phyloP scores from a whole-genome alignment of 1,140 invertebrate genomes.

The Theocolax elegans region DNA sequence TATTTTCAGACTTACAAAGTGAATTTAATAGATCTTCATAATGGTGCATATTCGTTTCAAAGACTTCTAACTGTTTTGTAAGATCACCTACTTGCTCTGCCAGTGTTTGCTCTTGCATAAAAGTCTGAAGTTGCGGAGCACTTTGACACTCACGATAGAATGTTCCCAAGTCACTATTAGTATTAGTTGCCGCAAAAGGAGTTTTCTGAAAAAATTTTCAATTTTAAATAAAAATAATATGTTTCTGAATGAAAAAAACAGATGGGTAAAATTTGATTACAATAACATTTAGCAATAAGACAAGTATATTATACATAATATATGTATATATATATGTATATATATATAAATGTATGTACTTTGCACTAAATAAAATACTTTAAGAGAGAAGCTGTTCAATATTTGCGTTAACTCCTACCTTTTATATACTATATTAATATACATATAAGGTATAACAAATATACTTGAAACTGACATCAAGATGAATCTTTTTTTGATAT shows the following conservation, averaged over 20 bases:
- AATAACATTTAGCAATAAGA: constrained; percentile 11
- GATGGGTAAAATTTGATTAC: too few species aligned
- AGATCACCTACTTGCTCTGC: constrained; percentile 76
- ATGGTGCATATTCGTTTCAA: constrained; percentile 78
- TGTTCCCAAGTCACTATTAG: constrained; percentile 76
- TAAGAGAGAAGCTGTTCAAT: too few species aligned
- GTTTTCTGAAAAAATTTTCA: constrained; percentile 71
- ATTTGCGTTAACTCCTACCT: too few species aligned
- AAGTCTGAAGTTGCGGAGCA: constrained; percentile 77
- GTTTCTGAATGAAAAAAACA: too few species aligned
- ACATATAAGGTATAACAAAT: too few species aligned
- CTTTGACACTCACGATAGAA: constrained; percentile 84
- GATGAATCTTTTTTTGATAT: too few species aligned
- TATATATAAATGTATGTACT: too few species aligned
- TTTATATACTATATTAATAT: too few species aligned
- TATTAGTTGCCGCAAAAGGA: constrained; percentile 70
- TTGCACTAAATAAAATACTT: too few species aligned
- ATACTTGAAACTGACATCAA: too few species aligned
- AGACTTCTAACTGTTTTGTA: constrained; percentile 78
- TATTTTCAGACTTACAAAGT: constrained; percentile 71
- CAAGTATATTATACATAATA: too few species aligned
- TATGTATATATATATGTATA: too few species aligned
- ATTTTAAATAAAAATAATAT: constrained; percentile 38
- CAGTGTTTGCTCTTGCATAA: constrained; percentile 71
- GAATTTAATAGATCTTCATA: constrained; percentile 80